Evolutionary conservation across 2,113 vertebrate species (phyloP), one percentile per base, ranked within the genome.

Genomic region (Engraulis encrasicolus): DNA sequence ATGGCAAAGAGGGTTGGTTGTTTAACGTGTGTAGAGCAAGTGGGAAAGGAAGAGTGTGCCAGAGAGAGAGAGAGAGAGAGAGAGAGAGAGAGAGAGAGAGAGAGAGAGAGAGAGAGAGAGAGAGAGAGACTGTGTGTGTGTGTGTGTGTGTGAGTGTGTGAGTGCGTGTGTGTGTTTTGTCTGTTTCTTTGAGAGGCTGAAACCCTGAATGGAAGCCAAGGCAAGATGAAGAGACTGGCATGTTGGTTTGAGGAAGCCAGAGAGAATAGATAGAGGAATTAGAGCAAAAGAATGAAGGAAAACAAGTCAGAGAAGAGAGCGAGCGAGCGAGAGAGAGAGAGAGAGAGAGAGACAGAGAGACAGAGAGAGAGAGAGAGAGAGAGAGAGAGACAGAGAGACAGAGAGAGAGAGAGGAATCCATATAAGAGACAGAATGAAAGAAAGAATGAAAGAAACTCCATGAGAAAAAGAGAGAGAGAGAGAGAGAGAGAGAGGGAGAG

Each of bases 51-150:
- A 45, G 40, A 58, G 52, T 58, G 52, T 20, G n/a, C n/a, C n/a
- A n/a, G n/a, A 58, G 18, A 19, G 52, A 20, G 52, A 58, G 52
- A n/a, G 19, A 58, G 17, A 20, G 54, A 58, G 2, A 58, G 54
- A 58, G 54, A 58, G 54, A 58, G 54, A 58, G 18, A 58, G 52
- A 58, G 83, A 85, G 80, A 78, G 80, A 85, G 86, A 83, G 12
- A 61, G 31, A 89, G 36, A 87, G 23, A 83, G 45, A 9, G n/a
- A n/a, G n/a, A n/a, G 40, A 45, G 9, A 45, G 40, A 45, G 9
- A 5, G 40, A 45, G n/a, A n/a, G n/a, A n/a, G n/a, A n/a, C n/a
- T n/a, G n/a, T n/a, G n/a, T n/a, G n/a, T n/a, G n/a, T n/a, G n/a
- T n/a, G n/a, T n/a, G n/a, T n/a, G n/a, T n/a, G n/a, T n/a, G n/a